Percentiles rank a stretch among this genome's conserved stretches.
Conservation (phyloP, 1,140 invertebrate genomes). For the Glossosoma conforme region DNA sequence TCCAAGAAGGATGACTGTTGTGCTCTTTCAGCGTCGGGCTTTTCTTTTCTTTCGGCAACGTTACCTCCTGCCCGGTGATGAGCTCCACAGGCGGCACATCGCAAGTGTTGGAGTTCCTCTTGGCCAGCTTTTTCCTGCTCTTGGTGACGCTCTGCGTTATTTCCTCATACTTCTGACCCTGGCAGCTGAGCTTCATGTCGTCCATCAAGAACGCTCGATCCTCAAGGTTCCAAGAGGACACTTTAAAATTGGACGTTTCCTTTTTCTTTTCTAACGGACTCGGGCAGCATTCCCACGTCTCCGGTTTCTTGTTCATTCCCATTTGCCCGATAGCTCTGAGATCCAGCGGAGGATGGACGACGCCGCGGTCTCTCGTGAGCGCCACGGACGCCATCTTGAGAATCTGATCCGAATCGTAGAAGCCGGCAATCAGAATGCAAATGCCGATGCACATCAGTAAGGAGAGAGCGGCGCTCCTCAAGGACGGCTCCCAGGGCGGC, state of each 20-base stretch:
- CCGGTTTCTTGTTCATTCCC: constrained; percentile 23
- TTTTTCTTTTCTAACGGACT: constrained; percentile 17
- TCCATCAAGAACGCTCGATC: constrained; percentile 17
- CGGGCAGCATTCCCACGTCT: constrained; percentile 23
- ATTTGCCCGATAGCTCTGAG: constrained; percentile 23
- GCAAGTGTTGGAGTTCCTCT: constrained; percentile 22
- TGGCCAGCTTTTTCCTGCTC: constrained; percentile 23
- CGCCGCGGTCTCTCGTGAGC: constrained; percentile 16
- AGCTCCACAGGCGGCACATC: constrained; percentile 17
- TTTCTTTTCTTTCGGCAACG: constrained; percentile 22
- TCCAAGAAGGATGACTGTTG: constrained; percentile 14
- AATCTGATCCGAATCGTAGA: constrained; percentile 30
- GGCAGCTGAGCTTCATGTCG: constrained; percentile 10
- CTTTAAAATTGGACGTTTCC: constrained; percentile 11
- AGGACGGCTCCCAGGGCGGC: constrained; percentile 72
- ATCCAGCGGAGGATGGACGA: constrained; percentile 24
- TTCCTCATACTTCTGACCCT: constrained; percentile 26
- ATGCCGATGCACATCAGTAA: constrained; percentile 33
- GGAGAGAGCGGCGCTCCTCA: constrained; percentile 51
- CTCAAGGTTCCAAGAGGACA: constrained; percentile 21
- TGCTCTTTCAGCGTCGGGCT: constrained; percentile 8
- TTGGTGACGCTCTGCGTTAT: constrained; percentile 14
- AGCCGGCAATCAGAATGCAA: constrained; percentile 26
- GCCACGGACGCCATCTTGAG: constrained; percentile 19
- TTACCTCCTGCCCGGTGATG: constrained; percentile 12